These are phyloP conservation scores for Pseudotriccus pelzelni DNA, from an alignment of 2,797 vertebrate species.

Conservation along the genomic window DNA sequence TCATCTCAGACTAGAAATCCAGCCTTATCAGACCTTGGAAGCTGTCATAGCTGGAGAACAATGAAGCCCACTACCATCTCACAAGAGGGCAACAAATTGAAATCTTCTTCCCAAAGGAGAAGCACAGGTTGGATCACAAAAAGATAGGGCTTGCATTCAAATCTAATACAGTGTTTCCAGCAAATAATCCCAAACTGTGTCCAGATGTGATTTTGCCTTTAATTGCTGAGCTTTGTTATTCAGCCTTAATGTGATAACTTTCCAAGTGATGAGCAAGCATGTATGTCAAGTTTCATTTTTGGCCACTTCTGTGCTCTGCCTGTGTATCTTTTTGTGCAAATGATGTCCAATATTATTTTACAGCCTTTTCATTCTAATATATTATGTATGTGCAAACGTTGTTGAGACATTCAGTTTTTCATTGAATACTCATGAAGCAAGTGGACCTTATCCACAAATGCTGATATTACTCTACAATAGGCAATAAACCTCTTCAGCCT, in stretches of 20 bases:
- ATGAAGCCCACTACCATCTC: neutral
- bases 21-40: neutral
- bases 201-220: neutral
- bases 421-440: neutral
- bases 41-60: neutral
- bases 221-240: neutral
- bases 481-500: neutral
- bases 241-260: neutral
- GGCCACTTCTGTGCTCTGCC: neutral
- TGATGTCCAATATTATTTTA: neutral
- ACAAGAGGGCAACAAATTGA: neutral
- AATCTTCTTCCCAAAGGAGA: neutral
- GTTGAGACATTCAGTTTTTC: neutral
- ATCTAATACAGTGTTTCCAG: neutral
- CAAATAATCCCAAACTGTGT: neutral
- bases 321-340: neutral
- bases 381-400: neutral
- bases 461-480: neutral
- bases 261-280: neutral
- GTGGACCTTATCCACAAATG: neutral
- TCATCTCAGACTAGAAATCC: neutral
- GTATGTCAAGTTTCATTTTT: neutral
- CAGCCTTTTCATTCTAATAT: neutral
- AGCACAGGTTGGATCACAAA: neutral
- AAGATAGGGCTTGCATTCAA: neutral